phyloP scores from a whole-genome alignment of 2,797 vertebrate genomes.

The Menidia menidia region DNA sequence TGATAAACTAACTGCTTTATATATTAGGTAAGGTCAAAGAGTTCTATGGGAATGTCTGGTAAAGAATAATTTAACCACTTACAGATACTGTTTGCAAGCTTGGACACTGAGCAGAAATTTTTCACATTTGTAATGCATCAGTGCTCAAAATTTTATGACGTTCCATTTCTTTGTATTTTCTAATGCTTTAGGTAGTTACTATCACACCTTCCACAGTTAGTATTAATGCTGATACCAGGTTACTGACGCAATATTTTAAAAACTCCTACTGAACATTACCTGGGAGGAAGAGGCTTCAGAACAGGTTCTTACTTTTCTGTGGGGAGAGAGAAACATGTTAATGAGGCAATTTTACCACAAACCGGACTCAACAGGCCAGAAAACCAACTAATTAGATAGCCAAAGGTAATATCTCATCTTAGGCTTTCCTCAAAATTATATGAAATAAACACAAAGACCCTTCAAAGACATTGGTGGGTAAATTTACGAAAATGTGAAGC shows the following conservation, averaged over 20 bases:
- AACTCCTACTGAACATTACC: constrained; percentile 62
- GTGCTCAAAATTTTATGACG: constrained; percentile 1
- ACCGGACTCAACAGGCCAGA: constrained; percentile 1
- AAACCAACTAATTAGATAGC: neutral
- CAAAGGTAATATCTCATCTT: neutral
- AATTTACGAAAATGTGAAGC: too few species aligned
- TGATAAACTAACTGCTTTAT: too few species aligned
- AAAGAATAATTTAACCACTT: neutral
- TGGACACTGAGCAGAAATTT: neutral
- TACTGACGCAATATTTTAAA: constrained; percentile 1
- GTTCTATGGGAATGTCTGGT: neutral
- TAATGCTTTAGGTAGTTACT: neutral
- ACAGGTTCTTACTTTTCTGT: constrained; percentile 87
- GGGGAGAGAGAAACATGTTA: constrained; percentile 58
- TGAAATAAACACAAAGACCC: neutral
- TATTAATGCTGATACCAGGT: neutral
- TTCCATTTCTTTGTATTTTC: neutral
- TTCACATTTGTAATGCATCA: neutral
- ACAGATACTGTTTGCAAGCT: neutral
- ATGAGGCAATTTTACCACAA: constrained; percentile 30
- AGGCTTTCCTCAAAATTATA: too few species aligned
- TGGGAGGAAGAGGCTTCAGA: constrained; percentile 81
- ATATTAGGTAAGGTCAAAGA: too few species aligned
- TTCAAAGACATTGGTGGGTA: neutral
- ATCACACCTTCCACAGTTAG: neutral